Percentiles rank a stretch among this genome's conserved stretches.
Evolutionary conservation across 1,140 invertebrate species (phyloP).

Genomic region (Macrotrachela quadricornifera): DNA sequence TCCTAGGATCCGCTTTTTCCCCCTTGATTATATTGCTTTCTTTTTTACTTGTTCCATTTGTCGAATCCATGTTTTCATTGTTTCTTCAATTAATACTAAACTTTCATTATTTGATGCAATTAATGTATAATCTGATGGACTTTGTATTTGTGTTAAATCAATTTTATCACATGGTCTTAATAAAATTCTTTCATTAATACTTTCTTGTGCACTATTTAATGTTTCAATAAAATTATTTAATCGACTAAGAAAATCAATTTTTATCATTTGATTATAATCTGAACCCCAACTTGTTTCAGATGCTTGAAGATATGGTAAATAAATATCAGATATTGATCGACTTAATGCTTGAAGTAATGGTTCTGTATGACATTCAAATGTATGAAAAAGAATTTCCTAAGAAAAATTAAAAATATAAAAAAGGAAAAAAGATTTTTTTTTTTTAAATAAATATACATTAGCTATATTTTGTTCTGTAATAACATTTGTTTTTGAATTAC

Average conservation of each 20-base stretch:
- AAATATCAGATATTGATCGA: conserved; percentile 31
- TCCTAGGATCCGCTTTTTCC: too few species aligned
- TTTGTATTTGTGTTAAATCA: conserved; percentile 20
- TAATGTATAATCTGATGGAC: conserved; percentile 21
- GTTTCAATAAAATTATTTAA: conserved; percentile 28
- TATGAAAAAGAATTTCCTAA: conserved; percentile 15
- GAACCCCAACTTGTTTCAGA: conserved; percentile 26
- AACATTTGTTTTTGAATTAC: conserved; percentile 52
- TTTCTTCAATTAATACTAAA: conserved; percentile 25
- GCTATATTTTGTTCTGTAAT: conserved; percentile 73
- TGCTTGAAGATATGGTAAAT: conserved; percentile 21
- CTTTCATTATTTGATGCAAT: conserved; percentile 26
- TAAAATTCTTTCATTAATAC: conserved; percentile 25
- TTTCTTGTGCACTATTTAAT: conserved; percentile 29
- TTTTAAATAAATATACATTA: conserved; percentile 45
- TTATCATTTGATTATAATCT: conserved; percentile 29
- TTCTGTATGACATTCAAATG: conserved; percentile 25
- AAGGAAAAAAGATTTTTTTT: too few species aligned
- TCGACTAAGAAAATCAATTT: conserved; percentile 23
- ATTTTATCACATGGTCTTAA: conserved; percentile 24
- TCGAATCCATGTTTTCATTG: conserved; percentile 28
- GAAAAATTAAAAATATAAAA: conserved; percentile 28
- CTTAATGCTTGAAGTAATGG: conserved; percentile 54
- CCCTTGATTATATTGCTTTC: too few species aligned
- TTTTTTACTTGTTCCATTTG: conserved; percentile 24